Percentiles rank a stretch among this genome's conserved stretches.
phyloP scores from a whole-genome alignment of 2,113 vertebrate species.

The Rhabdornis inornatus region DNA sequence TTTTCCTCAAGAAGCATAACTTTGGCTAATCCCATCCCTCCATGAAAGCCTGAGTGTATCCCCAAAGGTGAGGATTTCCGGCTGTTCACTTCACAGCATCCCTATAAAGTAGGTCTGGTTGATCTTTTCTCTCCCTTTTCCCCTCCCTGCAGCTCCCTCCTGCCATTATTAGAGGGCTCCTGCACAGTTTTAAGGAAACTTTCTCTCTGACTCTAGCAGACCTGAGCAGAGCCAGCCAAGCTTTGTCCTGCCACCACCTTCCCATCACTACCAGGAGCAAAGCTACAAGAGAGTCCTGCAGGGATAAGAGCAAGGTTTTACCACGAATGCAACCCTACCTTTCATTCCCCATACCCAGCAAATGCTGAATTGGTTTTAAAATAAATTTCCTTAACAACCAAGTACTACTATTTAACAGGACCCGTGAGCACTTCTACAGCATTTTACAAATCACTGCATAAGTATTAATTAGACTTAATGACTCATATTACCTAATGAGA shows the following conservation, averaged over 20 bases:
- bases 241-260: neutral
- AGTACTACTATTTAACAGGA: constrained; percentile 46
- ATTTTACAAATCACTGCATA: constrained; percentile 30
- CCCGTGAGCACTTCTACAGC: constrained; percentile 18
- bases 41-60: neutral
- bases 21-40: neutral
- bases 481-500: constrained; percentile 56
- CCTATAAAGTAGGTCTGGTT: neutral
- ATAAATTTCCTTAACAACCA: constrained; percentile 18
- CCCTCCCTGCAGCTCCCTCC: neutral
- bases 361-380: constrained; percentile 2
- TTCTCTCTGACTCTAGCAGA: neutral
- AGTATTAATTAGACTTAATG: constrained; percentile 63
- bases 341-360: neutral
- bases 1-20: neutral
- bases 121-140: neutral
- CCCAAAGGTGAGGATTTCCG: neutral
- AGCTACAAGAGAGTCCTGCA: neutral
- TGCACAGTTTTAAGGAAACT: neutral
- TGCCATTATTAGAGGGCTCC: neutral
- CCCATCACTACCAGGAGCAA: neutral
- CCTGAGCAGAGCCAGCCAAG: neutral
- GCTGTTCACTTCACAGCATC: neutral
- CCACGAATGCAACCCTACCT: neutral
- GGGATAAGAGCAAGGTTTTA: neutral